phyloP scores from a whole-genome alignment of 2,113 vertebrate genomes.

The Redunca redunca region DNA sequence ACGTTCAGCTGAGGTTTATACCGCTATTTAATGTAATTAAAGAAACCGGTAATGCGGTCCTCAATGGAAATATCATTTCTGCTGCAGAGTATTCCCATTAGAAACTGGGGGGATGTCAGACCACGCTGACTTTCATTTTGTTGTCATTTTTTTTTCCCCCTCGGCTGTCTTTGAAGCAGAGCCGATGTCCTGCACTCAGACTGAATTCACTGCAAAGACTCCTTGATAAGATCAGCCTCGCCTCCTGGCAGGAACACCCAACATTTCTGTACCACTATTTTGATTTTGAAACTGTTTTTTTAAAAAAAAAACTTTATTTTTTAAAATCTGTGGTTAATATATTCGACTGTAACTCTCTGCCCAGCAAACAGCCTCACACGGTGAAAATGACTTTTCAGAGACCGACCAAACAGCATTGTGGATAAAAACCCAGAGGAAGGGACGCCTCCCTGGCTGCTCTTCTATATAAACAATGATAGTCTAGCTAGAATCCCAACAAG shows the following conservation, averaged over 20 bases:
- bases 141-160: slow-evolving; percentile 46
- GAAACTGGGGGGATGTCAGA: slow-evolving; percentile 74
- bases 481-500: background rate
- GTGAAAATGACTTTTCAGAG: background rate
- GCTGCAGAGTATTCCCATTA: slow-evolving; percentile 76
- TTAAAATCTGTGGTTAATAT: background rate
- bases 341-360: background rate
- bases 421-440: background rate
- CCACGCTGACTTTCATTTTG: slow-evolving; percentile 75
- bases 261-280: background rate
- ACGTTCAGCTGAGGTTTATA: slow-evolving; percentile 76
- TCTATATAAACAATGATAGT: background rate
- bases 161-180: slow-evolving; percentile 64
- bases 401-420: background rate
- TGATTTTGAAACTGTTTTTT: background rate
- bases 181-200: slow-evolving; percentile 61
- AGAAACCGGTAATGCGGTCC: slow-evolving; percentile 71
- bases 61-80: slow-evolving; percentile 78
- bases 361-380: background rate
- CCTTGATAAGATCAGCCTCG: background rate
- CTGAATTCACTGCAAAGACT: background rate
- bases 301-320: background rate
- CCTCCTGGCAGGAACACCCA: background rate
- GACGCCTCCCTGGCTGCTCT: background rate
- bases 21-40: slow-evolving; percentile 83